These are phyloP conservation scores for Anarrhichthys ocellatus DNA, from an alignment of 2,113 vertebrate species.

Conservation along the genomic window DNA sequence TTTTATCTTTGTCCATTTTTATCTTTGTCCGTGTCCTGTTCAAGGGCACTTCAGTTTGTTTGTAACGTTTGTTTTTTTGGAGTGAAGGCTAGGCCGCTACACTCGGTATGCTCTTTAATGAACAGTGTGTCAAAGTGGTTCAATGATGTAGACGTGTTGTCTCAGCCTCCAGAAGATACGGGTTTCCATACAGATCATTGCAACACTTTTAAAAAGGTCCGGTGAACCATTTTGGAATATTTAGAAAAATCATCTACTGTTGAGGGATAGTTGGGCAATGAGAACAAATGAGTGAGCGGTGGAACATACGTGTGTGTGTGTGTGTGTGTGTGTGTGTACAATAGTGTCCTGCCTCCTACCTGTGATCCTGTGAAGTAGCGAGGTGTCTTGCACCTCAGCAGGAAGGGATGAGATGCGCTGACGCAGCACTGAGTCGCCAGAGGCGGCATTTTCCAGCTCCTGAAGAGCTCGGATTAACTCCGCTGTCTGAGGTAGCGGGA, in stretches of 20 bases:
- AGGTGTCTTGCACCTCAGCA: slow-evolving; percentile 95
- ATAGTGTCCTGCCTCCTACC: slow-evolving; percentile 80
- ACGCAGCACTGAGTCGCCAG: slow-evolving; percentile 93
- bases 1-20: neutral
- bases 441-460: slow-evolving; percentile 97
- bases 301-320: neutral
- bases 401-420: slow-evolving; percentile 96
- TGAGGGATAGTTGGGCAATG: neutral
- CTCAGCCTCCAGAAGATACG: neutral
- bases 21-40: neutral
- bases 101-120: neutral
- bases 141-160: neutral
- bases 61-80: neutral
- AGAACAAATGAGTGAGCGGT: neutral
- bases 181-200: neutral
- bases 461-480: slow-evolving; percentile 97
- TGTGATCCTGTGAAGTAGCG: slow-evolving; percentile 95
- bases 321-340: neutral
- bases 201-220: neutral
- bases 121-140: neutral
- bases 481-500: slow-evolving; percentile 85
- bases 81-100: neutral
- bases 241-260: no score
- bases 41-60: neutral
- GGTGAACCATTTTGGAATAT: no score